These are phyloP conservation scores for Agriopis leucophaearia DNA, from an alignment of 2,888 invertebrate genomes.

Conservation along the genomic window DNA sequence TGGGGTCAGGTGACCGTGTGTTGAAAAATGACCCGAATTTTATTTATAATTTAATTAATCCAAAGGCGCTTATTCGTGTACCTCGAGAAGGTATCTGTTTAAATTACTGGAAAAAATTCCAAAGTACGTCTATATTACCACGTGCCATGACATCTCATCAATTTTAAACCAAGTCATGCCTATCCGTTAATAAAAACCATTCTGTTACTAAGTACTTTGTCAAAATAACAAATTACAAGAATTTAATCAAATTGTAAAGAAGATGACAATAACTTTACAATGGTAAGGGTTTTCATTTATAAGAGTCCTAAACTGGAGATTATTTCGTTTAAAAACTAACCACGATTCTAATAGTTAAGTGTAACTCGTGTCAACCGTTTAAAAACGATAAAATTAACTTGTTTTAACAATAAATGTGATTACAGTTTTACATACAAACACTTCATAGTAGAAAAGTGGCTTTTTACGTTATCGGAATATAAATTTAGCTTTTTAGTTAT, in stretches of 20 bases:
- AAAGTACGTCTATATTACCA: neutral
- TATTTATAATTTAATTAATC: no score
- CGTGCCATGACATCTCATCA: neutral
- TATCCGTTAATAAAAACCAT: neutral
- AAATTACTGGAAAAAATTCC: neutral
- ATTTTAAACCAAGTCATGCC: neutral
- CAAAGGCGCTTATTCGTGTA: no score
- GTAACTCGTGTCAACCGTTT: slow-evolving; percentile 26
- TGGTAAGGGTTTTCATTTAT: neutral
- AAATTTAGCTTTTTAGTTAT: slow-evolving; percentile 9
- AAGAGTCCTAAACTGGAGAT: neutral
- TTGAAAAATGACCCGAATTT: no score
- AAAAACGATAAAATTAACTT: slow-evolving; percentile 29
- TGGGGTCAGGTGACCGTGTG: no score
- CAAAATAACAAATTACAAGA: neutral
- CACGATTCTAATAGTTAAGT: slow-evolving; percentile 18
- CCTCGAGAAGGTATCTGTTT: neutral
- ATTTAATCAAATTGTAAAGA: neutral
- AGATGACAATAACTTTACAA: neutral
- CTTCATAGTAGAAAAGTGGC: slow-evolving; percentile 13
- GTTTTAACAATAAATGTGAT: slow-evolving; percentile 24
- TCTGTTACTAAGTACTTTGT: neutral
- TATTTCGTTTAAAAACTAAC: slow-evolving; percentile 24
- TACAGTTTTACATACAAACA: slow-evolving; percentile 33
- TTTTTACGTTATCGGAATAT: slow-evolving; percentile 12